Conservation (phyloP, 1,140 invertebrate species). For the Pseudachorutes palmiensis region DNA sequence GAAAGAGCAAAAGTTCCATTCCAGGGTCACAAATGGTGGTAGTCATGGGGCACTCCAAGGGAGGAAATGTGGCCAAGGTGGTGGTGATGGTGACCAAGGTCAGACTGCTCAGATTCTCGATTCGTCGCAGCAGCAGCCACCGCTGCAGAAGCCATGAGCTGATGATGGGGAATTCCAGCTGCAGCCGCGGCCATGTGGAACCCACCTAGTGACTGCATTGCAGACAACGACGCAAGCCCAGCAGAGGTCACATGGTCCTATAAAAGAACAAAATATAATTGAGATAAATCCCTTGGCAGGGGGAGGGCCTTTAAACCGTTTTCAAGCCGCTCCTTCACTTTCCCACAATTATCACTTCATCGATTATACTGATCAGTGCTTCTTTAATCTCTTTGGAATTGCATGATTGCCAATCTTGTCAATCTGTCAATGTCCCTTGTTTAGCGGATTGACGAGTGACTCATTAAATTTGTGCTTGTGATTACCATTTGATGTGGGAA, state of each 20-base stretch:
- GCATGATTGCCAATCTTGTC: not conserved
- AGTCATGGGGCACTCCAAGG: constrained; percentile 28
- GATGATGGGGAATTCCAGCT: constrained; percentile 38
- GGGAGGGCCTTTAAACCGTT: too few relatives aligned
- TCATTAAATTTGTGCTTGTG: not conserved
- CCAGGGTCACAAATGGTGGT: constrained; percentile 38
- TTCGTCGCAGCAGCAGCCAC: constrained; percentile 27
- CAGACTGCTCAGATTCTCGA: not conserved
- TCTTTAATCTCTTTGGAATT: not conserved
- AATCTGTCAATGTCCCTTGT: not conserved
- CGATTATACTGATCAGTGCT: not conserved
- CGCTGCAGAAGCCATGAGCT: constrained; percentile 36
- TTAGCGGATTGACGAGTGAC: not conserved
- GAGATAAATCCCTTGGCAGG: too few relatives aligned
- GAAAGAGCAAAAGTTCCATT: too few relatives aligned
- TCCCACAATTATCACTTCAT: too few relatives aligned
- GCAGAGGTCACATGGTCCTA: constrained; percentile 37
- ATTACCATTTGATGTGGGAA: constrained; percentile 7
- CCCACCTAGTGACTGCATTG: constrained; percentile 37
- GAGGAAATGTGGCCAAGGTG: constrained; percentile 15
- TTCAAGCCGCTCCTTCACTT: too few relatives aligned
- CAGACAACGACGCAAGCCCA: constrained; percentile 35
- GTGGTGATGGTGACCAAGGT: constrained; percentile 16
- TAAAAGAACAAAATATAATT: constrained; percentile 3
- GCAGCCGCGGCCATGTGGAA: constrained; percentile 38